phyloP scores from a whole-genome alignment of 1,140 invertebrate genomes.

The Metopolophium dirhodum region DNA sequence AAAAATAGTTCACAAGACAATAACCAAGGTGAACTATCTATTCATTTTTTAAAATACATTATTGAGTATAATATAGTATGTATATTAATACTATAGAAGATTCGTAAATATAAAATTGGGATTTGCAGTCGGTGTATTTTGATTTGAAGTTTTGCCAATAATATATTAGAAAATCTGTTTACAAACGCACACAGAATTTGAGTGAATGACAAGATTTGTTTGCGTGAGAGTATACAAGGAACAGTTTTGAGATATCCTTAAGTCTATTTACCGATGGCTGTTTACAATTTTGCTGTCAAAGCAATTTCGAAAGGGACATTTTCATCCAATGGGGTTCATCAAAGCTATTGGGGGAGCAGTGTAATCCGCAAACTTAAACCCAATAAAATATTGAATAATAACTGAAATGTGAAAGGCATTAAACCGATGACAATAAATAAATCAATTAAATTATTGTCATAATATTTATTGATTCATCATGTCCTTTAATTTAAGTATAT shows the following conservation, averaged over 20 bases:
- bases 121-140: neutral
- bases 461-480: slow-evolving; percentile 25
- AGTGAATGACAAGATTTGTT: slow-evolving; percentile 35
- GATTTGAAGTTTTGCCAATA: slow-evolving; percentile 14
- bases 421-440: slow-evolving; percentile 24
- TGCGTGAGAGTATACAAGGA: slow-evolving; percentile 31
- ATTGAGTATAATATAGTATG: neutral
- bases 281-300: slow-evolving; percentile 47
- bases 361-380: slow-evolving; percentile 32
- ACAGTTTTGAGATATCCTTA: slow-evolving; percentile 31
- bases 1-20: neutral
- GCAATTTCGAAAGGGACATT: slow-evolving; percentile 32
- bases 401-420: slow-evolving; percentile 3
- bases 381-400: slow-evolving; percentile 50
- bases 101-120: neutral
- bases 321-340: slow-evolving; percentile 15
- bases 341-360: slow-evolving; percentile 41
- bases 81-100: neutral
- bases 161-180: slow-evolving; percentile 34
- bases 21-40: no score
- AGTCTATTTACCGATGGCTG: slow-evolving; percentile 54
- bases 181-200: slow-evolving; percentile 8
- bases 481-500: neutral
- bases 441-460: slow-evolving; percentile 42
- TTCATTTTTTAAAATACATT: no score